Evolutionary conservation across 2,113 vertebrate species (phyloP).

Genomic region (Solea solea): DNA sequence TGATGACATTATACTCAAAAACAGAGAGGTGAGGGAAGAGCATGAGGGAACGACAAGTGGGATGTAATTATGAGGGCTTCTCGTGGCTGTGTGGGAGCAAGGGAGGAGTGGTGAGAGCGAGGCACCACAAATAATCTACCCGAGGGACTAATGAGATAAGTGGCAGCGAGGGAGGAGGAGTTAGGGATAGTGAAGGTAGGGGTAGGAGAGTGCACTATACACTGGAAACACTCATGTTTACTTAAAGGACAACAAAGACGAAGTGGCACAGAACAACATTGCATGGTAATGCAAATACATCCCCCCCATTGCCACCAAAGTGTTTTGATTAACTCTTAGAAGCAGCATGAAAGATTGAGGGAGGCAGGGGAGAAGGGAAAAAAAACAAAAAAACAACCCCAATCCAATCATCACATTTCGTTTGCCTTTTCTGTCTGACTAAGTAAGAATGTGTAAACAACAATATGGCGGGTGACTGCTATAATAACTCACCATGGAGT

Average conservation of each 20-base stretch:
- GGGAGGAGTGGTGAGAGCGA: slow-evolving; percentile 19
- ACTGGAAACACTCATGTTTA: slow-evolving; percentile 69
- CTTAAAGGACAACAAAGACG: slow-evolving; percentile 75
- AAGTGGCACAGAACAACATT: slow-evolving; percentile 22
- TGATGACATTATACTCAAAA: slow-evolving; percentile 32
- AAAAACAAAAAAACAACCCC: slow-evolving; percentile 4
- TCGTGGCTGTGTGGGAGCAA: slow-evolving; percentile 26
- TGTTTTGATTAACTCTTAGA: slow-evolving; percentile 57
- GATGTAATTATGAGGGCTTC: slow-evolving; percentile 36
- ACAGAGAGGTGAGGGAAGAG: slow-evolving; percentile 44
- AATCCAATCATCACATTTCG: slow-evolving; percentile 28
- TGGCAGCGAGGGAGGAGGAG: neutral
- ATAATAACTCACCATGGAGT: slow-evolving; percentile 47
- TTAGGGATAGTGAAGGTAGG: slow-evolving; percentile 3
- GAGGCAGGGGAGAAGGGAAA: slow-evolving; percentile 27
- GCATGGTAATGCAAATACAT: slow-evolving; percentile 62
- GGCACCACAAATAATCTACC: slow-evolving; percentile 42
- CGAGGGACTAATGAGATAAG: slow-evolving; percentile 53
- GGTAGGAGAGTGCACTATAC: slow-evolving; percentile 33
- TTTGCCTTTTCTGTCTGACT: slow-evolving; percentile 42
- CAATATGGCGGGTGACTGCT: slow-evolving; percentile 30
- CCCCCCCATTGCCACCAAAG: slow-evolving; percentile 23
- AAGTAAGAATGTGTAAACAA: slow-evolving; percentile 50
- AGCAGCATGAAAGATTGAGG: slow-evolving; percentile 55
- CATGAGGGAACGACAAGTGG: slow-evolving; percentile 10